Evolutionary conservation across 2,888 invertebrate species (phyloP), one percentile per base, ranked within the genome.

Genomic region (Athetis lepigone): DNA sequence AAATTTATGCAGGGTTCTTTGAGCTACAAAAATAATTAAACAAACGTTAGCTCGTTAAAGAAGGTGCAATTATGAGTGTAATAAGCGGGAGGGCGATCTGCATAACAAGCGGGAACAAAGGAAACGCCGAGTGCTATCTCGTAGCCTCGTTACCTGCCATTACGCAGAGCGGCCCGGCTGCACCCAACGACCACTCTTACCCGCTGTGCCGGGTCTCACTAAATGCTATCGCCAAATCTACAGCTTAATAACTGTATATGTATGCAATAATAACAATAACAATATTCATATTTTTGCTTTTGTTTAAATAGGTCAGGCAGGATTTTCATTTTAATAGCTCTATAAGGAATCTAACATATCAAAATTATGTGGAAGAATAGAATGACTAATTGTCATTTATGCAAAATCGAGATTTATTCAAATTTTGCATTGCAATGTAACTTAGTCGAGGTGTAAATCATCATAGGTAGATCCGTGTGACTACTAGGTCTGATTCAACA

Each of bases 91-190:
- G 77, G 78, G 74, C 75, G 70, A 85, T 85, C 79, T 86, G 80
- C 85, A 85, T 86, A 85, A 84, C 83, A 79, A 81, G 81, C 66
- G 72, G 84, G 77, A 87, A 88, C 86, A 87, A 87, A 86, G 79
- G 81, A 81, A 82, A 75, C 80, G 80, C 77, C 70, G 75, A 67
- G 76, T 81, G 81, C 78, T 82, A 86, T 84, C 85, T 85, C 75
- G 80, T 78, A 81, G 81, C 71, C 67, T 79, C 61, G 80, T 81
- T 86, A 80, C 76, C 78, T 76, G 80, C 67, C 61, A 77, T 70
- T 81, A 78, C 70, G 58, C 77, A 69, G 62, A 68, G 68, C 71
- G 67, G 51, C 58, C 27, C 52, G 51, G 23, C 56, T 37, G 37
- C 51, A 46, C 29, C 45, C 40, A 36, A 2, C 11, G 11, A 29